Conservation (phyloP, 2,888 invertebrate genomes). For the Isoperla grammatica region DNA sequence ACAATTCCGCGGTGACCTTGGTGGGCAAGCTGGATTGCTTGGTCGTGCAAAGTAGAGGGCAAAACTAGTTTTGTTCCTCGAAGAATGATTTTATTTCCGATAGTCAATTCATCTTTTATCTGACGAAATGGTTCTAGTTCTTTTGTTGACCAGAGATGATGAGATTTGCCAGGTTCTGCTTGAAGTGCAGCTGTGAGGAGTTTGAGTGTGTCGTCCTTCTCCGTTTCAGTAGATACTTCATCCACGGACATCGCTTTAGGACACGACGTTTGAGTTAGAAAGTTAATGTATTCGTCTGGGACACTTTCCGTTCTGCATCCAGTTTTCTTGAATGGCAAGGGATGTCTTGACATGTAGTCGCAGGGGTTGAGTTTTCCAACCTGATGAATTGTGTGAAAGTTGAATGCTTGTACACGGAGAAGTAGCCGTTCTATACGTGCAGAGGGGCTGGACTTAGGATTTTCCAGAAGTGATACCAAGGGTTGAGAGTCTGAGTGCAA, state of each 20-base stretch:
- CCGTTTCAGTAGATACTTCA: neutral
- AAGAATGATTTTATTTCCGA: neutral
- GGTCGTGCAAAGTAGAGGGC: neutral
- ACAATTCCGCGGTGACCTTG: conserved; percentile 6
- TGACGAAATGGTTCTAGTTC: neutral
- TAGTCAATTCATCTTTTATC: neutral
- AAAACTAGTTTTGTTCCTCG: neutral
- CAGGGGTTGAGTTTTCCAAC: neutral
- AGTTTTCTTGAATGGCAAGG: neutral
- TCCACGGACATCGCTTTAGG: neutral
- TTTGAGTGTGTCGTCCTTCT: neutral
- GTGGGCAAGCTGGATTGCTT: neutral
- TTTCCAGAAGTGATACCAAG: neutral
- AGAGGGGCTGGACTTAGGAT: neutral
- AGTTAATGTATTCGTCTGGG: neutral
- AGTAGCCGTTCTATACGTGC: neutral
- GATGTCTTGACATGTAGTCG: neutral
- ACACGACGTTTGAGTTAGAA: neutral
- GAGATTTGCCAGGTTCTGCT: too few relatives aligned
- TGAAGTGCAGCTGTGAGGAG: neutral
- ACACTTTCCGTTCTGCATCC: neutral
- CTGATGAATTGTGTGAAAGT: neutral
- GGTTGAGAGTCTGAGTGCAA: neutral
- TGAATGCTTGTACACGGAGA: neutral
- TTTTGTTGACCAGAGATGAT: too few relatives aligned